Base-by-base conservation (phyloP, 2,888 invertebrate genomes). In the Achlya flavicornis region DNA sequence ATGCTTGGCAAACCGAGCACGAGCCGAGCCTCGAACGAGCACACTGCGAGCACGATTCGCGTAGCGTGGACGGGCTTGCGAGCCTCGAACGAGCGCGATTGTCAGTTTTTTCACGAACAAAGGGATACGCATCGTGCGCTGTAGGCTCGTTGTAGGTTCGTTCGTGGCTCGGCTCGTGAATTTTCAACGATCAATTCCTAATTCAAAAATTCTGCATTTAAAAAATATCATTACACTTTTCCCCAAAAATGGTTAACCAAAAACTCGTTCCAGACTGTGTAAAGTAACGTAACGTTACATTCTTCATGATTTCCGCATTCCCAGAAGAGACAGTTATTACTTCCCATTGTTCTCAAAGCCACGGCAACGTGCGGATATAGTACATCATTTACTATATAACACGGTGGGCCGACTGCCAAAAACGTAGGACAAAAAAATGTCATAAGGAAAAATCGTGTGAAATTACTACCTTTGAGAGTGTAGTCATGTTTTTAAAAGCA, bases 251-350 rank as follows among this genome's bases (percentile, higher is more conserved):
- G 43, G 43, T 46, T 46, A 46, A n/a, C n/a, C 46, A n/a, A 46
- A 46, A n/a, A 10, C n/a, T n/a, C 46, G 46, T 46, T 46, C 46
- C 46, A n/a, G n/a, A 46, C n/a, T 46, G n/a, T 46, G n/a, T 16
- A 46, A n/a, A 0, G 48, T 48, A 53, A 53, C 19, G 53, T 53
- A 53, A 53, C 53, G 19, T 53, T 19, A 53, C 53, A 19, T 53
- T 53, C 16, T 19, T 53, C 53, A 10, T 53, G 16, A 53, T 53
- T 41, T 10, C 53, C 19, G 46, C 46, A n/a, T 46, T 46, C 19
- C 19, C 16, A 53, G 16, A 53, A 19, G 53, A 53, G 53, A 53
- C 53, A 53, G 19, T 53, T 53, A 53, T 53, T 53, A 53, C 53
- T 53, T 53, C 53, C n/a, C 53, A 53, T 53, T 53, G 53, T 53